Evolutionary conservation across 2,797 vertebrate genomes (phyloP).

Genomic region (Rhynchotus rufescens): DNA sequence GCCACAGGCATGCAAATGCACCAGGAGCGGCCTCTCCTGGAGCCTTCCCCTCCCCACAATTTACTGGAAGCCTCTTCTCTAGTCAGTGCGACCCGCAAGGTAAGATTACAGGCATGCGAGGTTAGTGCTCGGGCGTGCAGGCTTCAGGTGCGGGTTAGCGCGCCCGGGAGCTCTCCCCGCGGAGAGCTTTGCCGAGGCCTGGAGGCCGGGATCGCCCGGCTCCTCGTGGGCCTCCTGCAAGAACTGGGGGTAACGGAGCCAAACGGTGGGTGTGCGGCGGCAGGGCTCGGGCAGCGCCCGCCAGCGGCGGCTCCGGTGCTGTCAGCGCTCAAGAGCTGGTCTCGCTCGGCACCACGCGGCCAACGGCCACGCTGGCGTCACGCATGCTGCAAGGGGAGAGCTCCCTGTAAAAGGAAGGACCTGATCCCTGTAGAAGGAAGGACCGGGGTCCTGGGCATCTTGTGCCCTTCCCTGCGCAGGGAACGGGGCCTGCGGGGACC

Average conservation of each 20-base stretch:
- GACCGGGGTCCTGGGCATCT: background rate
- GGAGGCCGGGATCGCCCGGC: background rate
- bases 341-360: background rate
- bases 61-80: conserved; percentile 6
- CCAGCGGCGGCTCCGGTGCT: background rate
- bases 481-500: background rate
- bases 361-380: background rate
- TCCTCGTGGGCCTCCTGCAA: background rate
- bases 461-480: accelerated
- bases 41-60: background rate
- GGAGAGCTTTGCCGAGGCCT: background rate
- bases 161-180: background rate
- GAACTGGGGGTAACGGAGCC: background rate
- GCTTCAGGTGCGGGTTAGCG: conserved; percentile 19
- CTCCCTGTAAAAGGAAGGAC: background rate
- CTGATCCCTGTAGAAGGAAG: background rate
- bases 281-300: conserved; percentile 19
- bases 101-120: conserved; percentile 55
- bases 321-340: conserved; percentile 58
- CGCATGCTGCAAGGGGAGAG: background rate
- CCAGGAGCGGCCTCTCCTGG: background rate
- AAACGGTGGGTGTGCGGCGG: background rate
- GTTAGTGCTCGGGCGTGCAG: conserved; percentile 54
- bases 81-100: background rate
- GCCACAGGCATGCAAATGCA: conserved; percentile 43